Evolutionary conservation across 1,140 invertebrate genomes (phyloP), one percentile per base, ranked within the genome.

Genomic region (Trichogramma pretiosum): DNA sequence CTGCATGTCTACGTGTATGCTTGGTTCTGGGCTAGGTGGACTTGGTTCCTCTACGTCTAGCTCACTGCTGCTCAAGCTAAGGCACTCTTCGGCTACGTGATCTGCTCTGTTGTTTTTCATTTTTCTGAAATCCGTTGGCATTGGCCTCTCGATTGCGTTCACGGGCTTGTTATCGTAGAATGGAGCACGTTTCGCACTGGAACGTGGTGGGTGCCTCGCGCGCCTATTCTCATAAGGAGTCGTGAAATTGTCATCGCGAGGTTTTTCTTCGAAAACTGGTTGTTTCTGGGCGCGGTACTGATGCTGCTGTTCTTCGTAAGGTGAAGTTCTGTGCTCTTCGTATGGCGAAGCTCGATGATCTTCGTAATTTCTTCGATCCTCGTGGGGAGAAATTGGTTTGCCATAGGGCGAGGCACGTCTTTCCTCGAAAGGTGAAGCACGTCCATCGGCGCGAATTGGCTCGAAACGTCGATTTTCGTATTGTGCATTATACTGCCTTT

Each of bases 1-100:
- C 45, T 76, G 68, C 55, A 79, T 74, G 56, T 80, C 75, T 33
- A 80, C 70, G 52, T 78, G 77, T 48, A 78, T 71, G 52, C 74
- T 79, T 24, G 77, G 75, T 46, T 78, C 76, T 5, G 75, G 76
- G 57, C 74, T 80, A 36, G 75, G 73, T 18, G 72, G 66, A 16
- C 68, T 64, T 58, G 74, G 74, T 19, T 70, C 70, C 9, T 70
- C 65, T 59, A 74, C 68, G 36, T 75, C 66, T 10, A 79, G 68
- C 53, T 80, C 75, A 30, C 75, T 66, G 58, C 75, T 69, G 38
- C 68, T 73, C 32, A 80, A 59, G 50, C 76, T 75, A n/a, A 75
- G 43, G 42, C 63, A 61, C 32, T 77, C 75, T 53, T 73, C 75
- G 11, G 64, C 55, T 26, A 46, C 33, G 45, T 56, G 53, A 16